Evolutionary conservation across 2,888 invertebrate genomes (phyloP), one percentile per base, ranked within the genome.

Genomic region (Phyllotreta striolata): DNA sequence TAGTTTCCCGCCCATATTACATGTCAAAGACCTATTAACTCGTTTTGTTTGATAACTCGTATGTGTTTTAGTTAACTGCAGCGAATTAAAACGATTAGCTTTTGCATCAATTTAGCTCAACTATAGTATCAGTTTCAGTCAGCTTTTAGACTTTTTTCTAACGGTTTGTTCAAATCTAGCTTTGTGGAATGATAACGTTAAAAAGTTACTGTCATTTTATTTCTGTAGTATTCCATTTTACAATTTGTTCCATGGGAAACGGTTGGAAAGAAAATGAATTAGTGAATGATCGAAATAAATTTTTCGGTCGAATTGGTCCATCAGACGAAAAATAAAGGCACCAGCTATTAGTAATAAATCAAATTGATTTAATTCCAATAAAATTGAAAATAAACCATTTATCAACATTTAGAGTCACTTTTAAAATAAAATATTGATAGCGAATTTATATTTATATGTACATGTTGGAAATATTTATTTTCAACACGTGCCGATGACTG

Each of bases 401-500:
- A 55, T 66, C 66, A 66, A 59, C 41, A 12, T 55, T 58, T 51
- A 10, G 55, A 59, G 62, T 66, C 66, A 59, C 59, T 62, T 66
- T 66, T 59, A 64, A 60, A 62, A 56, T 67, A 64, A 64, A 64
- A 66, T 67, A 66, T 66, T 59, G 51, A 55, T 55, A 58, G 62
- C 62, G 62, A 66, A 58, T 62, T 51, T 40, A 40, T 59, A 64
- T 64, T 61, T 62, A 64, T 59, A 59, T 35, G 49, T 41, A 43
- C 51, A 59, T 13, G 41, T 34, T 43, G 51, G 51, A 59, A 59
- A 63, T 52, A 63, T 63, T 66, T 62, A 52, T 59, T 51, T 55
- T 55, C 59, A 57, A 43, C 62, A 66, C 59, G 66, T 66, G 66
- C 56, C 66, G 60, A n/a, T 65, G 65, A 65, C 47, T 55, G 12